phyloP scores from a whole-genome alignment of 2,797 vertebrate genomes.

The Melopsittacus undulatus region DNA sequence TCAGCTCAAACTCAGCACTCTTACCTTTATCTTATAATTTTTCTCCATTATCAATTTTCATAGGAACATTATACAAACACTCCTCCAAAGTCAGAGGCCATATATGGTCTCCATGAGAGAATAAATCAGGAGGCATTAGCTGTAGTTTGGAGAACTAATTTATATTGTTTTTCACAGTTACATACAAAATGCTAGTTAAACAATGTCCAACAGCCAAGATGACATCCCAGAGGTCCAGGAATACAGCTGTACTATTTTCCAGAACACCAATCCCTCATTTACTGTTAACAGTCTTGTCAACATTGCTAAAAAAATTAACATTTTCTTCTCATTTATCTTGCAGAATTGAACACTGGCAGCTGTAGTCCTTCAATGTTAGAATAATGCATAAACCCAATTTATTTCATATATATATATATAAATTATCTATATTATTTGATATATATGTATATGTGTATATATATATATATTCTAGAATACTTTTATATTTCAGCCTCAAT shows the following conservation, averaged over 20 bases:
- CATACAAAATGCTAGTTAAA: background rate
- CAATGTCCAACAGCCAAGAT: background rate
- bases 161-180: background rate
- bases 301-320: background rate
- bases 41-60: background rate
- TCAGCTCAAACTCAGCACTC: background rate
- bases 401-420: background rate
- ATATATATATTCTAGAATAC: background rate
- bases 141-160: background rate
- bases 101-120: background rate
- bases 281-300: background rate
- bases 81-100: background rate
- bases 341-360: background rate
- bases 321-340: background rate
- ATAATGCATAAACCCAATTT: background rate
- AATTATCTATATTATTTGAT: background rate
- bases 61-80: background rate
- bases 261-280: background rate
- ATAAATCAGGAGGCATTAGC: background rate
- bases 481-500: background rate
- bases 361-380: background rate
- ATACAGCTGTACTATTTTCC: background rate
- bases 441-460: background rate
- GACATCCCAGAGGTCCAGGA: background rate
- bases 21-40: background rate